Evolutionary conservation across 1,140 invertebrate species (phyloP).

Genomic region (Magallana angulata): DNA sequence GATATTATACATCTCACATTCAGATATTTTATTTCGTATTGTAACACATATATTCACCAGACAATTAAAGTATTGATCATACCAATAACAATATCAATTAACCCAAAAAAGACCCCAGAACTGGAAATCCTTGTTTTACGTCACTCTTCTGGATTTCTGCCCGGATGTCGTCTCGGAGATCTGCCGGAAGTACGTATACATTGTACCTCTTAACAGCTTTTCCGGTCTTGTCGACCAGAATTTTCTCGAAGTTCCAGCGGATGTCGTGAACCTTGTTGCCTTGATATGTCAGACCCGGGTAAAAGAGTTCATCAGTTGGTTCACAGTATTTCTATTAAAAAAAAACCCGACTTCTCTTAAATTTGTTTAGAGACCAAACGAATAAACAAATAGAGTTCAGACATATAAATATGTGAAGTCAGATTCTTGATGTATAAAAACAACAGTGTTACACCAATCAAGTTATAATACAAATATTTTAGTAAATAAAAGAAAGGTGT

Average conservation of each 20-base stretch:
- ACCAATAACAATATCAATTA: not conserved
- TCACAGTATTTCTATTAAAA: constrained; percentile 54
- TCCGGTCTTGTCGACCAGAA: constrained; percentile 81
- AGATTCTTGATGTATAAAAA: too few relatives aligned
- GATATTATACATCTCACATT: too few relatives aligned
- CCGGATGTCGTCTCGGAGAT: constrained; percentile 8
- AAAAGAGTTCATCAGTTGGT: constrained; percentile 44
- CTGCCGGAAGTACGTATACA: constrained; percentile 12
- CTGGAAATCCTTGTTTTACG: not conserved
- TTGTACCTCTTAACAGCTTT: constrained; percentile 49
- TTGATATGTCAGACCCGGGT: not conserved
- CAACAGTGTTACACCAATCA: too few relatives aligned
- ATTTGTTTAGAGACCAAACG: too few relatives aligned
- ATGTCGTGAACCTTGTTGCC: constrained; percentile 77
- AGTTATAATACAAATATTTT: too few relatives aligned
- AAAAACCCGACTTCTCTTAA: not conserved
- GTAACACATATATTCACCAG: too few relatives aligned
- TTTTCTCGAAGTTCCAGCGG: constrained; percentile 84
- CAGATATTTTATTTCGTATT: too few relatives aligned
- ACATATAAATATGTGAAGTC: too few relatives aligned
- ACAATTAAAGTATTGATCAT: too few relatives aligned
- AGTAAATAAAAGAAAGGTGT: too few relatives aligned
- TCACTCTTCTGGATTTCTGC: not conserved
- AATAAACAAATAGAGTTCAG: too few relatives aligned
- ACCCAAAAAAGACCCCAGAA: not conserved